A percentile compares a stretch with the other conserved stretches of the same genome.
These are phyloP conservation scores for Pristionchus entomophagus DNA, from an alignment of 2,888 invertebrate genomes.

Conservation along the genomic window DNA sequence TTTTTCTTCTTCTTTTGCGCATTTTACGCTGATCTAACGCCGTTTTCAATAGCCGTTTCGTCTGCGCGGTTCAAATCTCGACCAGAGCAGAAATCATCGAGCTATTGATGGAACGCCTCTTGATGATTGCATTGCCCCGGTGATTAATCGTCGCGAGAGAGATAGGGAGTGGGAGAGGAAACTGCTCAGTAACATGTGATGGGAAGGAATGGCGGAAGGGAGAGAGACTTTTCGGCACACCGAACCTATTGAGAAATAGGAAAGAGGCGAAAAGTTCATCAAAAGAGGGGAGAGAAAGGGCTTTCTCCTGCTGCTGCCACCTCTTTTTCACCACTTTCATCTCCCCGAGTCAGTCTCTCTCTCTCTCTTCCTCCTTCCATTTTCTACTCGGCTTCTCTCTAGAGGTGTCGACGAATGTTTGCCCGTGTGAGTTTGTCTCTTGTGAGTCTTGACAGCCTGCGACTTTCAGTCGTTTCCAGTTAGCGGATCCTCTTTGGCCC, in stretches of 20 bases:
- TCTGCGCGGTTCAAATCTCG: no score
- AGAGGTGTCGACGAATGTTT: conserved; percentile 18
- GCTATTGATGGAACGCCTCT: neutral
- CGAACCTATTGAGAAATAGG: neutral
- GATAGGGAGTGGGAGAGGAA: neutral
- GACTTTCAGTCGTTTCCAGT: neutral
- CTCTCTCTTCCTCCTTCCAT: no score
- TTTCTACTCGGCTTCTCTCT: neutral
- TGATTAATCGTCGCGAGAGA: neutral
- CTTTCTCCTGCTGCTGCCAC: neutral
- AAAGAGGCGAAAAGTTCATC: neutral
- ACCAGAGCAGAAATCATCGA: neutral
- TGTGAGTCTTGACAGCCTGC: neutral
- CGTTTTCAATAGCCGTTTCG: neutral
- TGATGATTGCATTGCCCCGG: neutral
- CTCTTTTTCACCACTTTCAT: neutral
- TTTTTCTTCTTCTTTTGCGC: neutral
- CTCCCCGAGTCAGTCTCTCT: neutral
- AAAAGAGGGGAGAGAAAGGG: neutral
- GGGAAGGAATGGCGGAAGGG: neutral
- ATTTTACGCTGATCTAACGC: neutral
- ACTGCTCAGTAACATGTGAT: conserved; percentile 26
- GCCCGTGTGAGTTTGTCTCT: conserved; percentile 4
- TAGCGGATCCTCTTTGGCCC: neutral
- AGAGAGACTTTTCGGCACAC: neutral